Evolutionary conservation across 2,113 vertebrate genomes (phyloP), one percentile per base, ranked within the genome.

Genomic region (Coreoperca whiteheadi): DNA sequence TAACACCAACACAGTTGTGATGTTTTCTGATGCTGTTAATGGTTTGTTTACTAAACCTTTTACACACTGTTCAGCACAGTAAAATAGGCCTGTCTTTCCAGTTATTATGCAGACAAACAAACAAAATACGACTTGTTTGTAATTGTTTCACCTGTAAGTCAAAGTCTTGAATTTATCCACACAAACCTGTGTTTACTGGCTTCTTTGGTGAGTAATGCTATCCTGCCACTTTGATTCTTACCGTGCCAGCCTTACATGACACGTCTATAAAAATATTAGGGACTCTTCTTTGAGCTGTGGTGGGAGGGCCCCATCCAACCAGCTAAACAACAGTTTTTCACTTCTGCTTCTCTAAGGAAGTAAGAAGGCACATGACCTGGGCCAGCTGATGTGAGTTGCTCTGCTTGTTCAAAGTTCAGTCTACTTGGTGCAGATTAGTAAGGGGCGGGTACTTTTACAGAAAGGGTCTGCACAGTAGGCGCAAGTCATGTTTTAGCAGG

Each of bases 281-380:
- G 61, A 79, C 46, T 65, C 28, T 69, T 81, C n/a, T 81, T 16
- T 54, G 64, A 71, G 76, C 66, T 10, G 20, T 12, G 50, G 72
- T 66, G 84, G 88, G 90, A 89, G 87, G 89, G 79, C 64, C 81
- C 15, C 68, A 83, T 84, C 74, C 8, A 94, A 89, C 90, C 80
- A 77, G 89, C 79, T 83, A 25, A 93, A 90, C 91, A 92, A 88
- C 85, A 81, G 51, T 74, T 80, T 87, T 90, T 89, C 92, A 93
- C 95, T 96, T 94, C 95, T 95, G 87, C 90, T 94, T 95, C 83
- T 92, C 67, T 79, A 25, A 89, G 93, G 94, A 96, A 96, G 93
- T 94, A 16, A 66, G 81, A 88, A 88, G 51, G 90, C 96, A 96
- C 95, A 96, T 96, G 96, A 96, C 90, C 80, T 21, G 41, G 46